Conservation (phyloP, 2,797 vertebrate genomes). For the Furcifer pardalis region DNA sequence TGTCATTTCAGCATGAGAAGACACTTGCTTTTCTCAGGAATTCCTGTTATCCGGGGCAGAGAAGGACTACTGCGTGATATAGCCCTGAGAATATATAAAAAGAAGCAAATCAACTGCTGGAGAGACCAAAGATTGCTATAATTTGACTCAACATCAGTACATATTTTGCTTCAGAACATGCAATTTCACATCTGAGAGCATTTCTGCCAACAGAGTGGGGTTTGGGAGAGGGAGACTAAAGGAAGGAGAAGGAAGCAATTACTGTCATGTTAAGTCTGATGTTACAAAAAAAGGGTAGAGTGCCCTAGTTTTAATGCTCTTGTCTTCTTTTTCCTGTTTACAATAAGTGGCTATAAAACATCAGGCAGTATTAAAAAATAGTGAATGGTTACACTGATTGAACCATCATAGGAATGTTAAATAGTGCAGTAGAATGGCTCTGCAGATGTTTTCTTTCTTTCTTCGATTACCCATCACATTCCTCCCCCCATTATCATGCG, state of each 20-base stretch:
- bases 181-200: slow-evolving; percentile 33
- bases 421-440: slow-evolving; percentile 16
- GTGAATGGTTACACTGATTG: slow-evolving; percentile 18
- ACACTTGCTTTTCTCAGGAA: not conserved
- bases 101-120: slow-evolving; percentile 4
- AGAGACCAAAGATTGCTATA: not conserved
- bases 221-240: not conserved
- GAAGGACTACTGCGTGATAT: not conserved
- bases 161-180: slow-evolving; percentile 27
- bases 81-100: slow-evolving; percentile 3
- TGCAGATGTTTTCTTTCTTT: not conserved
- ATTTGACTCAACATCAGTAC: slow-evolving; percentile 15
- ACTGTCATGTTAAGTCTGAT: slow-evolving; percentile 16
- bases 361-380: slow-evolving; percentile 11
- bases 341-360: slow-evolving; percentile 39
- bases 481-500: not conserved
- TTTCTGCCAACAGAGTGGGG: slow-evolving; percentile 17
- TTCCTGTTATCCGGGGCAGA: not conserved
- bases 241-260: slow-evolving; percentile 24
- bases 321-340: slow-evolving; percentile 36
- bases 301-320: not conserved
- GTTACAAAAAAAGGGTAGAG: not conserved
- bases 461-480: not conserved
- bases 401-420: slow-evolving; percentile 40
- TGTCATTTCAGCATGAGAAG: not conserved